Evolutionary conservation across 1,140 invertebrate species (phyloP), one percentile per base, ranked within the genome.

Genomic region (Augochlora pura): DNA sequence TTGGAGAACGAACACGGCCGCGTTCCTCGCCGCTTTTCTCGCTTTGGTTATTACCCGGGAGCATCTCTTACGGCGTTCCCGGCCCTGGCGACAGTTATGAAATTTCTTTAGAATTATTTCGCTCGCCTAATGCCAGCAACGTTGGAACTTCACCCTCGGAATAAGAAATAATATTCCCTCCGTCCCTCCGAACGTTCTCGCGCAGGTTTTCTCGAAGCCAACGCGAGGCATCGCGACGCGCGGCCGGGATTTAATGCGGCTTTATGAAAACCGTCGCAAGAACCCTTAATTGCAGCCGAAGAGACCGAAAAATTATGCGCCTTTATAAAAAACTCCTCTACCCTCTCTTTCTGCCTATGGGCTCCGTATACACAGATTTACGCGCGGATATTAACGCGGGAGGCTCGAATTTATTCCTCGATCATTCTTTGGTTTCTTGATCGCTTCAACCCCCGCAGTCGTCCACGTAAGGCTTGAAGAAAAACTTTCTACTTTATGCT

Each of bases 91-190:
- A 92, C 91, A 91, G 91, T 93, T 92, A 92, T 93, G 91, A 92
- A 92, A 92, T 91, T 92, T 90, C 90, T 90, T 90, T 87, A 90
- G 86, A 93, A 92, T 92, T 92, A 92, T 93, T 91, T 88, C 88
- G 83, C 84, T 83, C 86, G 82, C 82, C 89, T 88, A 89, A 88
- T 86, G 87, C 81, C 82, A 59, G 66, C 54, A 60, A 74, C 71
- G 75, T 64, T 68, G 59, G 60, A 86, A 79, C 63, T 74, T 81
- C 75, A 86, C 79, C 12, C 79, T 1, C 73, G 81, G 89, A 89
- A 90, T 89, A 90, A 91, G 89, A 88, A 91, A 91, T 91, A 88
- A 91, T 91, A 88, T 90, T 90, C 91, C 88, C 81, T 77, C 68
- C 62, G n/a, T 12, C 52, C 38, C 32, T 16, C 7, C 46, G 25